Evolutionary conservation across 2,888 invertebrate genomes (phyloP).

Genomic region (Odontomyia ornata): DNA sequence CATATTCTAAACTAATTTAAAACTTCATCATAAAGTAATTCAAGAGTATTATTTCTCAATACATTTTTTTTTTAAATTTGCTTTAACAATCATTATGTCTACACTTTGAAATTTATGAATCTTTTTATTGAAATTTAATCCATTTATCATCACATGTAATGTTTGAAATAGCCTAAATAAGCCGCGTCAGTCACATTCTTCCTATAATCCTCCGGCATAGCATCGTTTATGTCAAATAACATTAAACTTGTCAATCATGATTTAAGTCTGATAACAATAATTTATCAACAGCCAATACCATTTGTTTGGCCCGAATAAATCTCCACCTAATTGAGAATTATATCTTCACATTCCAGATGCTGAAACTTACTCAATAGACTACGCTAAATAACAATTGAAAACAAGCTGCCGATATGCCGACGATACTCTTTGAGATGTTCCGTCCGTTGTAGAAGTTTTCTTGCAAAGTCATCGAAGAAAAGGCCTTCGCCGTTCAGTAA

Average conservation of each 20-base stretch:
- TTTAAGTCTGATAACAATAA: constrained; percentile 19
- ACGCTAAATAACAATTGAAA: background rate
- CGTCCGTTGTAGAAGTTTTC: background rate
- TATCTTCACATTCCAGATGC: constrained; percentile 24
- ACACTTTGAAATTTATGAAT: no score
- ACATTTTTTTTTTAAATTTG: no score
- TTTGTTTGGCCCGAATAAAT: constrained; percentile 37
- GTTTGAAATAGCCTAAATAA: no score
- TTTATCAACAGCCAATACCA: constrained; percentile 32
- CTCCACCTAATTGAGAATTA: constrained; percentile 34
- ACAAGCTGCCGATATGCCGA: constrained; percentile 23
- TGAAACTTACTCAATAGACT: constrained; percentile 1
- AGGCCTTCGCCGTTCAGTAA: constrained; percentile 22
- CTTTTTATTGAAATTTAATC: no score
- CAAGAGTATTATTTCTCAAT: no score
- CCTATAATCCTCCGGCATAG: no score
- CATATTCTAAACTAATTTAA: no score
- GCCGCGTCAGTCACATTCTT: no score
- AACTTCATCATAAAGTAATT: no score
- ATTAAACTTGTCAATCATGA: constrained; percentile 32
- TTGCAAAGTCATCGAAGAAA: constrained; percentile 28
- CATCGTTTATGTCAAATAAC: background rate
- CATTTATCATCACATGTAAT: no score
- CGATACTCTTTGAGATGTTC: background rate
- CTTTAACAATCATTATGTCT: no score